These are phyloP conservation scores for Eristalinus sepulchralis DNA, from an alignment of 2,888 invertebrate genomes.

Conservation along the genomic window DNA sequence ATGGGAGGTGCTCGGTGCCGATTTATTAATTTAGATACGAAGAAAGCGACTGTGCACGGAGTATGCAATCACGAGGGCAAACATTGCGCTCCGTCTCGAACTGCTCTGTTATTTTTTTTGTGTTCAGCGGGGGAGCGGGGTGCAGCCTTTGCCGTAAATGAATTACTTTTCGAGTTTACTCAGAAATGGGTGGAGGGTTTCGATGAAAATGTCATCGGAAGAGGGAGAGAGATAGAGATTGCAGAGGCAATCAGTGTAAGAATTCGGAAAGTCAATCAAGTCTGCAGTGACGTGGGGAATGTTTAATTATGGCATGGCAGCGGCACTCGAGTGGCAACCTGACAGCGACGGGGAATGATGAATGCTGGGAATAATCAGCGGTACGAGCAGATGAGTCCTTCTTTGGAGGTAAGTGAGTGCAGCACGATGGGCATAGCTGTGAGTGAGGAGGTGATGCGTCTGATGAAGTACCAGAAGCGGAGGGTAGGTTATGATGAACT, in stretches of 20 bases:
- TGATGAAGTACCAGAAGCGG: no score
- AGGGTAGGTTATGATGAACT: no score
- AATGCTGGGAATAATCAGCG: not conserved
- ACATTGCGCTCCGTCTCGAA: slow-evolving; percentile 11
- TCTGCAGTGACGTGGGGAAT: not conserved
- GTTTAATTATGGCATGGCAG: not conserved
- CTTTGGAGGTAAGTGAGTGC: not conserved
- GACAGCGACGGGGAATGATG: not conserved
- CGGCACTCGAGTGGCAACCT: not conserved
- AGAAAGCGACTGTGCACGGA: not conserved
- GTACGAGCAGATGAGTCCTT: not conserved
- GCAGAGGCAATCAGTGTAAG: slow-evolving; percentile 26
- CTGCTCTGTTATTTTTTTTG: not conserved
- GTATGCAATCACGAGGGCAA: slow-evolving; percentile 51
- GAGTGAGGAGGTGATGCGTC: no score
- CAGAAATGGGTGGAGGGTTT: not conserved
- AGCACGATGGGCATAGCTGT: not conserved
- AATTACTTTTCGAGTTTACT: slow-evolving; percentile 38
- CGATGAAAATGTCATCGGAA: not conserved
- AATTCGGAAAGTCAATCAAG: not conserved
- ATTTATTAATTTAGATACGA: slow-evolving; percentile 59
- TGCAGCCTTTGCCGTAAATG: slow-evolving; percentile 1
- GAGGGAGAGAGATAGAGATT: not conserved
- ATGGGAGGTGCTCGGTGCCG: not conserved
- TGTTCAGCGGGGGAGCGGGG: not conserved